Percentiles rank a stretch among this genome's conserved stretches.
These are phyloP conservation scores for Pristionchus maxplancki DNA, from an alignment of 2,888 invertebrate genomes.

Conservation along the genomic window DNA sequence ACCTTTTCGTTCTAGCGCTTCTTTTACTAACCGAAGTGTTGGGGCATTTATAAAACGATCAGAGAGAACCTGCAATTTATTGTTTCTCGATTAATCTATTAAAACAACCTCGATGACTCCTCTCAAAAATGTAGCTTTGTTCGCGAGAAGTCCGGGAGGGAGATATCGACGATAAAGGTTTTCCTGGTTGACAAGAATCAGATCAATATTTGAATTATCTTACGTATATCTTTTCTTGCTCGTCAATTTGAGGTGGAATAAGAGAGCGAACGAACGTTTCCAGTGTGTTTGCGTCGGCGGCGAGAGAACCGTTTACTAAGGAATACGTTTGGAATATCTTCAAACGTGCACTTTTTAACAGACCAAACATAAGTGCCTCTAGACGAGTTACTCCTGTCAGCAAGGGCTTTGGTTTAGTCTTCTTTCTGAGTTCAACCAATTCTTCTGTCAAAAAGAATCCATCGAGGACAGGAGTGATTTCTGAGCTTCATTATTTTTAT, in stretches of 20 bases:
- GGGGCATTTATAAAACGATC: conserved; percentile 21
- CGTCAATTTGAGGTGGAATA: not conserved
- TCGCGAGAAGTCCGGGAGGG: not conserved
- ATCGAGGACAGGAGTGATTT: not conserved
- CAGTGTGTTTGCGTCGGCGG: not conserved
- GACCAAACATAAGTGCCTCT: conserved; percentile 8
- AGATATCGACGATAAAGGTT: not conserved
- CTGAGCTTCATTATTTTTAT: not conserved
- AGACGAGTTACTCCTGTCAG: conserved; percentile 13
- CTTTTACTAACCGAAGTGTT: not conserved
- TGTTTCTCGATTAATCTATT: not conserved
- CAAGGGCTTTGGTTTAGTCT: not conserved
- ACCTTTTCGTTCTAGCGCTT: not conserved
- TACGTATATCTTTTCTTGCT: not conserved
- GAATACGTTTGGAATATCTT: not conserved
- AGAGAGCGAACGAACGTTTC: not conserved
- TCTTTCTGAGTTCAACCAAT: not conserved
- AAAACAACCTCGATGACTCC: not conserved
- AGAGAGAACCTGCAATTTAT: not conserved
- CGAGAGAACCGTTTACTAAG: not conserved
- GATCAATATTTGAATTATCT: not conserved
- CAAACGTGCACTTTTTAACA: too few species aligned
- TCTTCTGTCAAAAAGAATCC: not conserved
- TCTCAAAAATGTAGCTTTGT: not conserved
- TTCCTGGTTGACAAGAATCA: not conserved